Evolutionary conservation across 2,797 vertebrate genomes (phyloP), one percentile per base, ranked within the genome.

Genomic region (Micrastur ruficollis): DNA sequence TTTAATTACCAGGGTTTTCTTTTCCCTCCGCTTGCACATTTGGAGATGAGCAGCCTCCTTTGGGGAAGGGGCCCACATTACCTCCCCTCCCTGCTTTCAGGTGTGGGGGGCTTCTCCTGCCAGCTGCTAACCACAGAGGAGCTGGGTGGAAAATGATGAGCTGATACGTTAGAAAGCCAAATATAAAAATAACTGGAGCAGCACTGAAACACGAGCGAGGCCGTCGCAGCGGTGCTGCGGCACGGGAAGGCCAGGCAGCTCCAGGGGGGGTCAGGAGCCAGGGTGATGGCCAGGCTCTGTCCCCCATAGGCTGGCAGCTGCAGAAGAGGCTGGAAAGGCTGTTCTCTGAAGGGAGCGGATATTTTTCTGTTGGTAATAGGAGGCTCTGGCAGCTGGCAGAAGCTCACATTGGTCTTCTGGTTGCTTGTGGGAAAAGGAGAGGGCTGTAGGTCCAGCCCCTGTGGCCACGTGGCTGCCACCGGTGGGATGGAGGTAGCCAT

Each of bases 381-480:
- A 91, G 56, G 14, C 71, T 89, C 89, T 85, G 83, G 95, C 96
- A 96, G 89, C 92, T 97, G 97, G 84, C 84, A 94, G 90, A 59
- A 89, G 89, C 71, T 95, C 79, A 22, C 1, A 1, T 44, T 93
- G 81, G 71, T 86, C n/a, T 86, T 85, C 34, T 80, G 79, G 67
- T 81, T 44, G 86, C 92, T 81, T 44, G 46, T 71, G 92, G 92
- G 81, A 34, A 84, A 68, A 85, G 70, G 71, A 95, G 42, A 21
- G 82, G 88, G 75, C 34, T 58, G 66, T 53, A 29, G 11, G 59
- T 84, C 70, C 53, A 4, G 75, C 62, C 66, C 15, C 56, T 0
- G 1, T 89, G 68, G 73, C 70, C 67, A 34, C 3, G 5, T 50
- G 72, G 75, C 36, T 52, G 53, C 44, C 65, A 5, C 3, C 0